These are phyloP conservation scores for Pharmacophagus antenor DNA, from an alignment of 2,888 invertebrate species.

Conservation along the genomic window DNA sequence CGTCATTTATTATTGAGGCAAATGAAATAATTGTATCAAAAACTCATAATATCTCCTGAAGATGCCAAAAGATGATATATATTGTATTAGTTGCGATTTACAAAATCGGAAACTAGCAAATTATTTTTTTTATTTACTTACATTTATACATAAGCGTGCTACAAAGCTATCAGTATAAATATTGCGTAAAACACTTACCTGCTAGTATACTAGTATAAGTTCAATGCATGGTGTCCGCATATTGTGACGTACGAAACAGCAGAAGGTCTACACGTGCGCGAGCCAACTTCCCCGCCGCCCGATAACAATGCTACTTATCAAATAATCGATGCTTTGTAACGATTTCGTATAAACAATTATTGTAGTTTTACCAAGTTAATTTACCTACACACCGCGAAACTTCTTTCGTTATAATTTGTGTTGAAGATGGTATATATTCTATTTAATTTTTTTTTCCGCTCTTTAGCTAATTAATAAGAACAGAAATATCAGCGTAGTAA, in stretches of 20 bases:
- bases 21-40: too few relatives aligned
- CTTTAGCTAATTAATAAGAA: too few relatives aligned
- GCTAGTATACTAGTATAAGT: background rate
- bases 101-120: too few relatives aligned
- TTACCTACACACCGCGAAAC: constrained; percentile 1
- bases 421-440: background rate
- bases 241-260: constrained; percentile 18
- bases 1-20: background rate
- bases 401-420: background rate
- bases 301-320: constrained; percentile 64
- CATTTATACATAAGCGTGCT: too few relatives aligned
- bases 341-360: constrained; percentile 23
- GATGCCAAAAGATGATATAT: too few relatives aligned
- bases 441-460: background rate
- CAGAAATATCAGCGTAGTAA: too few relatives aligned
- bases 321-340: constrained; percentile 65
- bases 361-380: constrained; percentile 4
- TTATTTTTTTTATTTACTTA: too few relatives aligned
- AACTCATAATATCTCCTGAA: too few relatives aligned
- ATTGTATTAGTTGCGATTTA: too few relatives aligned
- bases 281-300: constrained; percentile 46
- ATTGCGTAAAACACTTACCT: background rate
- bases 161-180: too few relatives aligned
- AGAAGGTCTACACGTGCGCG: constrained; percentile 40
- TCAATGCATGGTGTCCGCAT: constrained; percentile 15